Evolutionary conservation across 2,113 vertebrate species (phyloP), one percentile per base, ranked within the genome.

Genomic region (Pogona vitticeps): DNA sequence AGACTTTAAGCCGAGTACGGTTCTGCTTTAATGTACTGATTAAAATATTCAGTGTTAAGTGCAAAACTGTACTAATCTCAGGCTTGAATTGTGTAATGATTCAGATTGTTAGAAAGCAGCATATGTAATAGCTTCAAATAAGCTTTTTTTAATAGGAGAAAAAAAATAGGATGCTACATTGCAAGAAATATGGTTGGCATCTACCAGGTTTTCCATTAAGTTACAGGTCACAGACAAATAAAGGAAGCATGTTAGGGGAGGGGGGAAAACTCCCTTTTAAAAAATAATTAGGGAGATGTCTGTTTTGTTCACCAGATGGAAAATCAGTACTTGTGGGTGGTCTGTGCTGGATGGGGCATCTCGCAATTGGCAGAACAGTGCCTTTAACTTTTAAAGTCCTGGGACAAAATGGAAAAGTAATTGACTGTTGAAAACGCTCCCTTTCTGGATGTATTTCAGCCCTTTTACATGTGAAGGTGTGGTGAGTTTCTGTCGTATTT

Each of bases 201-300:
- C 93, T 90, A 95, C 92, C 90, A 95, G 95, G 95, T 95, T 96
- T 97, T 97, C 96, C 95, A 96, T 96, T 96, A 96, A 96, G 96
- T 96, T 96, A 95, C 96, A 97, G 96, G 96, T 97, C 96, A 97
- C 95, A 95, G 96, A 95, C 96, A 96, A 97, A 97, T 96, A 96
- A 96, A 97, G 96, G 95, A 97, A 96, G 96, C 95, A 96, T 96
- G 96, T 96, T 96, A 94, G 90, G 78, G 89, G 88, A 87, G 85
- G 88, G 67, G 68, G 87, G 92, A 93, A 95, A 95, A 96, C 95
- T 95, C 91, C 95, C 96, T 96, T 96, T 96, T 97, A 96, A 96
- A 96, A 97, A 97, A 97, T 97, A 97, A 97, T 97, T 97, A 97
- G 96, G 95, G 95, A 97, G 96, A 96, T 97, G 96, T 97, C 96